Evolutionary conservation across 2,113 vertebrate genomes (phyloP), one percentile per base, ranked within the genome.

Genomic region (Tupaia tana): DNA sequence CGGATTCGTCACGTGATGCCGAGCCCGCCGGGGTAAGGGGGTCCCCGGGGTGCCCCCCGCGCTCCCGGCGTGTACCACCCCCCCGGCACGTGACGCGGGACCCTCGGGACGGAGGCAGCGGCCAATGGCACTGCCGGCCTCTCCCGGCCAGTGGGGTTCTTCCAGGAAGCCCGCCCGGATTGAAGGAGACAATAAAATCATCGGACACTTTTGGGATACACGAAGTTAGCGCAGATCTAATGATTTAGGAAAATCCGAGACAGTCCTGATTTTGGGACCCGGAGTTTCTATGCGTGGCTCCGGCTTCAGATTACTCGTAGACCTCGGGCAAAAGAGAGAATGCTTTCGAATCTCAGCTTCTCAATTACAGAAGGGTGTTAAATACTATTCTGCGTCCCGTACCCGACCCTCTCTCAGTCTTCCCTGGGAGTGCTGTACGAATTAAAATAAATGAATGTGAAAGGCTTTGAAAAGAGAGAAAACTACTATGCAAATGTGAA

Each of bases 1-100:
- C 80, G 61, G 13, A 24, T 52, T 16, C 29, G 69, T 86, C 97
- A 96, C 83, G 86, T 95, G 96, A 97, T 69, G 63, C 10, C 14
- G 43, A 66, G 61, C 59, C 63, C 8, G 73, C 86, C 20, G 66
- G 67, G 88, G 64, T 66, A 6, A 9, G 29, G 12, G 25, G 52
- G 63, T 19, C 82, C 69, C 10, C 4, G 4, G 79, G 87, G 31
- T 20, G 52, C 31, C 63, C 59, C 67, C 29, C 2, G 29, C 2
- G 31, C 59, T 19, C 24, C 20, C 34, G 27, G 9, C 29, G 14
- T 6, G 8, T 6, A 43, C 43, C n/a, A n/a, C 43, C 18, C 43
- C 90, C 34, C 15, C 2, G 4, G 11, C 70, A 73, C 66, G 64
- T 69, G 69, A 89, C 69, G 15, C 34, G 61, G 12, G 54, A 43